These are phyloP conservation scores for Phrynosoma platyrhinos DNA, from an alignment of 2,113 vertebrate species.

Conservation along the genomic window DNA sequence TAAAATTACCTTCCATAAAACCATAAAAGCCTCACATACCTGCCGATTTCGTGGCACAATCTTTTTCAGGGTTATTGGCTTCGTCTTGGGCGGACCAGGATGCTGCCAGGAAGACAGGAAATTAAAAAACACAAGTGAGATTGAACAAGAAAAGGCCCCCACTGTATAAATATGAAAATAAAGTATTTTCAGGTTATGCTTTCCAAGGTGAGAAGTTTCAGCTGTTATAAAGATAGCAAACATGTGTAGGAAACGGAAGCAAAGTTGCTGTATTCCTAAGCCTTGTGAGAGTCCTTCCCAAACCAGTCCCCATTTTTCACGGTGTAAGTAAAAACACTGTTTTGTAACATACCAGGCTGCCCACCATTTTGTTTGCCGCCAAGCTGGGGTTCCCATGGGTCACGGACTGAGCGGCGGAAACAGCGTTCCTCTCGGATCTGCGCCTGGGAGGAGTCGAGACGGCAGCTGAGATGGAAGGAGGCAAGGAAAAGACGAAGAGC, in stretches of 20 bases:
- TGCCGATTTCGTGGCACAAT: constrained; percentile 46
- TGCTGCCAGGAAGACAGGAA: background rate
- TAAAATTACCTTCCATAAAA: background rate
- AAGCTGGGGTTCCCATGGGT: background rate
- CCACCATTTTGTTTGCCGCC: background rate
- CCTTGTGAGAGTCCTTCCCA: too few species aligned
- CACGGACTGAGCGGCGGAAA: background rate
- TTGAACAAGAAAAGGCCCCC: background rate
- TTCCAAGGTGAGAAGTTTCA: too few species aligned
- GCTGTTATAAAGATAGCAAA: too few species aligned
- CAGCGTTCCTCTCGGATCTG: background rate
- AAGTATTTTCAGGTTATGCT: too few species aligned
- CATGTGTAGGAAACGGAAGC: too few species aligned
- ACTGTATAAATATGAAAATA: too few species aligned
- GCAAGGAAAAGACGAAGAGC: too few species aligned
- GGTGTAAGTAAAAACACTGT: background rate
- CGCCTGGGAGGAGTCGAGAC: background rate
- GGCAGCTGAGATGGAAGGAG: background rate
- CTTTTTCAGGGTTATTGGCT: constrained; percentile 42
- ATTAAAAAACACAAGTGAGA: background rate
- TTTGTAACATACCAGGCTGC: constrained; percentile 29
- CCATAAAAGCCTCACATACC: constrained; percentile 14
- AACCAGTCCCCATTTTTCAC: too few species aligned
- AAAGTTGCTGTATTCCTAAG: too few species aligned
- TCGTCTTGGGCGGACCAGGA: background rate